Conservation (phyloP, 2,797 vertebrate species). For the Falco columbarius region DNA sequence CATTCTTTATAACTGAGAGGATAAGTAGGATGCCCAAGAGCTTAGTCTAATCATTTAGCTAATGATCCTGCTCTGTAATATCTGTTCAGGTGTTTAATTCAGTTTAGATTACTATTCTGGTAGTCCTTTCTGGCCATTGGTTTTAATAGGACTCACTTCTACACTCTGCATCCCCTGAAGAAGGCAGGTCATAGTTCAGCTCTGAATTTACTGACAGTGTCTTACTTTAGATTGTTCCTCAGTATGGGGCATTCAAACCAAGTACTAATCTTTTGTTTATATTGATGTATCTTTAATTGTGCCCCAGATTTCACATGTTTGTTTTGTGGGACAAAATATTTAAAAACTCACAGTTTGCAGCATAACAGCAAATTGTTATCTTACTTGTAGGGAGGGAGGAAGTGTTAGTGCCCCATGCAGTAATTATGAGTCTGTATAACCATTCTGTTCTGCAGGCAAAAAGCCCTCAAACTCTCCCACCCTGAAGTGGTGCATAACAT, state of each 20-base stretch:
- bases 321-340: background rate
- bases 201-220: background rate
- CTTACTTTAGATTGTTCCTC: background rate
- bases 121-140: constrained; percentile 27
- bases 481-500: background rate
- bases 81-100: constrained; percentile 52
- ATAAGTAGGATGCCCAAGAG: constrained; percentile 17
- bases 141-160: constrained; percentile 21
- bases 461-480: background rate
- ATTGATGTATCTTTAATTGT: background rate
- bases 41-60: constrained; percentile 38
- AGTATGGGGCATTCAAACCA: background rate
- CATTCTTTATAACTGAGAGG: background rate
- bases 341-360: background rate
- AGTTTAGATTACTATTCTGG: constrained; percentile 18
- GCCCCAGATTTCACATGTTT: background rate
- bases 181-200: background rate
- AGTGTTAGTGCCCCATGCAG: background rate
- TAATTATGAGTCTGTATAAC: background rate
- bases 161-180: background rate
- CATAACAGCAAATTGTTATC: background rate
- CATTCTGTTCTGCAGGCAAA: background rate
- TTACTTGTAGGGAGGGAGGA: background rate
- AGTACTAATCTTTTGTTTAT: background rate
- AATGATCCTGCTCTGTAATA: constrained; percentile 41